Evolutionary conservation across 2,113 vertebrate genomes (phyloP), one percentile per base, ranked within the genome.

Genomic region (Amblyopsis rosae): DNA sequence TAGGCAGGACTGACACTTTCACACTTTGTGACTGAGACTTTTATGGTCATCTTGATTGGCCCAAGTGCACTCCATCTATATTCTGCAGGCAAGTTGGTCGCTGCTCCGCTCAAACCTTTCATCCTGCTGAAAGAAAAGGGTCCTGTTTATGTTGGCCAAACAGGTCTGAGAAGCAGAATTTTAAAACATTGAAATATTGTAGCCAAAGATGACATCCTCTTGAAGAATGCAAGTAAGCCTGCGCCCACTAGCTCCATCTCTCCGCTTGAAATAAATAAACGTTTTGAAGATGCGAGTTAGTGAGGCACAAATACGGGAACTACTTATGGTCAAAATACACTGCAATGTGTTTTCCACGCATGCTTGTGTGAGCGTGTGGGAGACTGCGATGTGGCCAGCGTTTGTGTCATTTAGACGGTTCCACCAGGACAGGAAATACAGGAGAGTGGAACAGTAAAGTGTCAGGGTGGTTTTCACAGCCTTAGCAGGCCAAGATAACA

Each of bases 41-140:
- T 79, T 79, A 85, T 83, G 85, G 80, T 87, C 62, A 79, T 59
- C 66, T 65, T 59, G 79, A 85, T 81, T 84, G 82, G 26, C 82
- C 72, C 82, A 88, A 87, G 83, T 84, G 84, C 79, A 71, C 86
- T 86, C 77, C 77, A 82, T 82, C 85, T 77, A 81, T 60, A 53
- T 11, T 51, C 85, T 74, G 81, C 68, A 17, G 76, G 83, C 75
- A 69, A 77, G 65, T 73, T 76, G 59, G 71, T 72, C n/a, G 57
- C 83, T 83, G 87, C 84, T 88, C 79, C 76, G 75, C 64, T 70
- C 63, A 12, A 68, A 74, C 80, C 73, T 88, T 88, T 88, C 72
- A 89, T 72, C 0, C 65, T 49, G 59, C 56, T 72, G 82, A 86
- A 87, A 86, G 74, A 79, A 70, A 41, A 74, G 73, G 64, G 75